Base-by-base conservation (phyloP, 2,888 invertebrate species). In the Leucoma salicis region DNA sequence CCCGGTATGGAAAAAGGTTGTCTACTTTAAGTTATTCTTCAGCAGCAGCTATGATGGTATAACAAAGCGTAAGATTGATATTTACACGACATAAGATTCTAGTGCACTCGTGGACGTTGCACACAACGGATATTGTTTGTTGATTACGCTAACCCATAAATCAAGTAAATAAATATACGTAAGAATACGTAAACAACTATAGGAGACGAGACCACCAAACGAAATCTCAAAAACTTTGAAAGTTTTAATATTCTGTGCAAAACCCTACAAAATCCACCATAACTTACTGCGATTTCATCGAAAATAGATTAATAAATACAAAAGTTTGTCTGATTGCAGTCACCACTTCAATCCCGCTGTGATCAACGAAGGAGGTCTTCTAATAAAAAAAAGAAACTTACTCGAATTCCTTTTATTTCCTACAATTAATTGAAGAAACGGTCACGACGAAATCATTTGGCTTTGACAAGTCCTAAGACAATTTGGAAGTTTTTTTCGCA, bases 371-470 rank as follows among this genome's bases (percentile, higher is more conserved):
- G 82, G 82, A 65, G 84, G 82, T 84, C 82, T 43, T 8, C 10
- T 46, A 65, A 65, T 64, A 70, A 63, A 42, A 57, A 57, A 63
- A 64, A 61, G 58, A 66, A 66, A 66, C 70, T 64, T 74, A 75
- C 79, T 52, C 57, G 34, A 54, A 70, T 61, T 53, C 63, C 67
- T 70, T 76, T 78, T 75, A 67, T 77, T 72, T 67, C 57, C 52
- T 55, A 65, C 73, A 76, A 83, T 83, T 84, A 83, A 83, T 80
- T 80, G 76, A 54, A 69, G 57, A 74, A 74, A 78, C 74, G 60
- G 74, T 80, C 66, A 75, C 78, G 75, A 84, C 78, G 76, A 81
- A 83, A 82, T 82, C 79, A 80, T 84, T 84, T 75, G 68, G 55
- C 70, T 66, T 73, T 84, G 85, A 85, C 86, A 80, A 80, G 61